These are phyloP conservation scores for Therioaphis trifolii DNA, from an alignment of 2,888 invertebrate species.

Conservation along the genomic window DNA sequence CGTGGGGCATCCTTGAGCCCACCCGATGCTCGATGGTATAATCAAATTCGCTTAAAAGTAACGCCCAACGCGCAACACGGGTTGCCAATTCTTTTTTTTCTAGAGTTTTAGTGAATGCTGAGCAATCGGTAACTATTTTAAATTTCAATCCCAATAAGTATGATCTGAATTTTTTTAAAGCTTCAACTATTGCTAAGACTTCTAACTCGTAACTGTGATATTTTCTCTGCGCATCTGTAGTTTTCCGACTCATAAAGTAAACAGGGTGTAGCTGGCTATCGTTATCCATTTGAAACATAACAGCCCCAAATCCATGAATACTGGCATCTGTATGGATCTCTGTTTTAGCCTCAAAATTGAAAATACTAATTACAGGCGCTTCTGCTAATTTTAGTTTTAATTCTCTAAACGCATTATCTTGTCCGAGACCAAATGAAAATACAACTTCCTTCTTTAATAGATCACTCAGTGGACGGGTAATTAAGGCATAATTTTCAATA, in stretches of 20 bases:
- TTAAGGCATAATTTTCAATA: slow-evolving; percentile 26
- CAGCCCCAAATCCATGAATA: not conserved
- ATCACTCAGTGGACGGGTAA: slow-evolving; percentile 36
- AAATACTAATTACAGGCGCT: slow-evolving; percentile 49
- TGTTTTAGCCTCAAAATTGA: not conserved
- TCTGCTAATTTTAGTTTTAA: slow-evolving; percentile 33
- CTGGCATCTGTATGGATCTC: slow-evolving; percentile 55
- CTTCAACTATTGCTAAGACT: slow-evolving; percentile 68
- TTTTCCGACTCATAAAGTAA: slow-evolving; percentile 67
- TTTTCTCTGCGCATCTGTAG: slow-evolving; percentile 67
- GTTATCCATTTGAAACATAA: not conserved
- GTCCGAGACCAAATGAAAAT: not conserved
- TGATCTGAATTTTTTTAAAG: slow-evolving; percentile 67
- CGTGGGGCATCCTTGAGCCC: too few species aligned
- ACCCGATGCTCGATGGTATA: slow-evolving; percentile 66
- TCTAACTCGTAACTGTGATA: slow-evolving; percentile 68
- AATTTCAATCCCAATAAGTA: slow-evolving; percentile 68
- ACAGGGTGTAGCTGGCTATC: slow-evolving; percentile 65
- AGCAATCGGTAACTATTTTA: slow-evolving; percentile 67
- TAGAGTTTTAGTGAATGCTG: slow-evolving; percentile 52
- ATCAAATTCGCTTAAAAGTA: slow-evolving; percentile 64
- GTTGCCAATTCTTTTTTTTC: not conserved
- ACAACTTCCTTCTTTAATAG: not conserved
- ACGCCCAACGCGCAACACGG: not conserved
- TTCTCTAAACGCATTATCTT: not conserved